A percentile compares a stretch with the other conserved stretches of the same genome.
phyloP scores from a whole-genome alignment of 2,113 vertebrate genomes.

The Amphilophus citrinellus region DNA sequence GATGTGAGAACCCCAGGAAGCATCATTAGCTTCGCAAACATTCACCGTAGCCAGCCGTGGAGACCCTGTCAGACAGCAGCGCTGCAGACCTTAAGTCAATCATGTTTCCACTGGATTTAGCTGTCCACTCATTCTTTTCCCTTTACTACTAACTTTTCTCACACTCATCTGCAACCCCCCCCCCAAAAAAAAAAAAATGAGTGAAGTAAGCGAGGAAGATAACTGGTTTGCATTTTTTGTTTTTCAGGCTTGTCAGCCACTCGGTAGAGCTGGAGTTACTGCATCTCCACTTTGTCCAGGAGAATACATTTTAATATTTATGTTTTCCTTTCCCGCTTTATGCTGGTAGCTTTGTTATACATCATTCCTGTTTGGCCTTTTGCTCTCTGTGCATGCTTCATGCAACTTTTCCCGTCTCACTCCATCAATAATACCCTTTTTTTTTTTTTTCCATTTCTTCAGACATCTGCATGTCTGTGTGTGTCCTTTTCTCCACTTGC shows the following conservation, averaged over 20 bases:
- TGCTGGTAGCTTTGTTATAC: constrained; percentile 32
- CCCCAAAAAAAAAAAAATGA: constrained; percentile 12
- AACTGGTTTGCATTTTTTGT: constrained; percentile 39
- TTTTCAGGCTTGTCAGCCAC: constrained; percentile 36
- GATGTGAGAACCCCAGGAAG: constrained; percentile 69
- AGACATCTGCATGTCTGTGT: constrained; percentile 9
- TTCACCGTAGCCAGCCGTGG: constrained; percentile 47
- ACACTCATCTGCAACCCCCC: constrained; percentile 10
- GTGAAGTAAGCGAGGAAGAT: constrained; percentile 40
- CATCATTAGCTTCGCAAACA: constrained; percentile 73
- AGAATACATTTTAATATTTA: constrained; percentile 29
- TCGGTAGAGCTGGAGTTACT: constrained; percentile 27
- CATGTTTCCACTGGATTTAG: constrained; percentile 39
- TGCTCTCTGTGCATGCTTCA: constrained; percentile 25
- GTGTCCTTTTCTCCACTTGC: constrained; percentile 13
- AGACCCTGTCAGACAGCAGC: constrained; percentile 57
- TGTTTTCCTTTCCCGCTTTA: constrained; percentile 19
- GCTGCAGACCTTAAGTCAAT: constrained; percentile 17
- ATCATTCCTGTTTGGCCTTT: constrained; percentile 28
- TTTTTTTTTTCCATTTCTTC: background rate
- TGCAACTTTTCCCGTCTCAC: constrained; percentile 49
- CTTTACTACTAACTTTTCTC: constrained; percentile 31
- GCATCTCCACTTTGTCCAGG: constrained; percentile 27
- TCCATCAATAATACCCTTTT: constrained; percentile 41
- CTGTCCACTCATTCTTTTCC: constrained; percentile 9